A percentile compares a stretch with the other conserved stretches of the same genome.
Evolutionary conservation across 53 echinoderm and acorn worm species (phyloP).

Genomic region (Glandiceps talaboti): DNA sequence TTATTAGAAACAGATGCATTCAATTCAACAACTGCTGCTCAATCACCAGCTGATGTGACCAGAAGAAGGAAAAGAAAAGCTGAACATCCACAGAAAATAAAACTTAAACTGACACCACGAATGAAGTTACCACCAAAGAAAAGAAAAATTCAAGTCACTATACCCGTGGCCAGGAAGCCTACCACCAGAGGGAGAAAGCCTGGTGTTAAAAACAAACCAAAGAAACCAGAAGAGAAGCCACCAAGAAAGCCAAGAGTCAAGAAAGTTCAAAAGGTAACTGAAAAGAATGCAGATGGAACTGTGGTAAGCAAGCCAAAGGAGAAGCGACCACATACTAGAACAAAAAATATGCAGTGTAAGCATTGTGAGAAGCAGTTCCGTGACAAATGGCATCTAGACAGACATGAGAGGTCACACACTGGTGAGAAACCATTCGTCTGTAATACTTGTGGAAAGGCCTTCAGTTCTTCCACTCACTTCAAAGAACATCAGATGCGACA

Average conservation of each 20-base stretch:
- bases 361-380: not conserved
- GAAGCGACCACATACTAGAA: not conserved
- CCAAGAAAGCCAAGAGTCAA: not conserved
- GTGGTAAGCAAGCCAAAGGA: not conserved
- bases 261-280: not conserved
- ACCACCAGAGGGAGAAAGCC: not conserved
- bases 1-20: no score
- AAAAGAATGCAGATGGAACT: not conserved
- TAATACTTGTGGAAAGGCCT: not conserved
- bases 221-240: not conserved
- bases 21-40: no score
- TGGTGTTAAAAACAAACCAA: no score
- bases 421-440: not conserved
- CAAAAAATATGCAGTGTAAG: not conserved
- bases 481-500: not conserved
- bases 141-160: not conserved
- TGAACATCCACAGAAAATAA: not conserved
- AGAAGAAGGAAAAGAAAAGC: not conserved
- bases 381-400: not conserved
- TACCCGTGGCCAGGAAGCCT: not conserved
- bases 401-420: not conserved
- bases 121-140: not conserved
- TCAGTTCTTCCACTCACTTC: not conserved
- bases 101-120: no score
- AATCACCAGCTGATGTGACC: not conserved